These are phyloP conservation scores for Bombylius major DNA, from an alignment of 2,888 invertebrate genomes.

Conservation along the genomic window DNA sequence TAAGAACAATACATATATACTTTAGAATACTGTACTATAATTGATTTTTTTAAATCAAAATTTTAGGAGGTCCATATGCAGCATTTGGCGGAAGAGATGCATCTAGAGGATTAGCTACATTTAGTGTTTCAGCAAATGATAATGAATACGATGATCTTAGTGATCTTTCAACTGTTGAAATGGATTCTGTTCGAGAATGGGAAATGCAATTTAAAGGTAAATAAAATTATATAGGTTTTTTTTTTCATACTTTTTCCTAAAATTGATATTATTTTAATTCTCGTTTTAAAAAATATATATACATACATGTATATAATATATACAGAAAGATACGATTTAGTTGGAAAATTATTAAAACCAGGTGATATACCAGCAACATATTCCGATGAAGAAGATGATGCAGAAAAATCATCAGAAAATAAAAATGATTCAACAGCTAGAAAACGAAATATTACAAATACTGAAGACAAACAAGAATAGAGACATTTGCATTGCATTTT, in stretches of 20 bases:
- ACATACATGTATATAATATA: neutral
- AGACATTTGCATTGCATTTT: too few species aligned
- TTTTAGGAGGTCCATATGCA: constrained; percentile 79
- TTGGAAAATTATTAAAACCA: constrained; percentile 80
- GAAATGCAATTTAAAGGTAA: constrained; percentile 91
- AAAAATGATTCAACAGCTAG: too few species aligned
- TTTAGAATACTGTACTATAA: neutral
- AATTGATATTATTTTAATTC: neutral
- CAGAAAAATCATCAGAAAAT: neutral
- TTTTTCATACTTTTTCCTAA: neutral
- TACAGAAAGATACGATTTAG: constrained; percentile 83
- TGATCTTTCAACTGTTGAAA: constrained; percentile 83
- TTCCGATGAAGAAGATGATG: constrained; percentile 66
- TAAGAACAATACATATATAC: neutral
- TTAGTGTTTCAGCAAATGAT: constrained; percentile 67
- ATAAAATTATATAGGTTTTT: neutral
- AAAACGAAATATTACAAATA: too few species aligned
- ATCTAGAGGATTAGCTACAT: constrained; percentile 87
- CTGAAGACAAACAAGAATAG: too few species aligned
- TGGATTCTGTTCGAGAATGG: constrained; percentile 95
- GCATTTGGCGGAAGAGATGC: constrained; percentile 93
- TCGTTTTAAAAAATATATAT: neutral
- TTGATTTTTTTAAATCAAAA: neutral
- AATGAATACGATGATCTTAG: constrained; percentile 91
- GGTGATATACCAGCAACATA: constrained; percentile 84